Evolutionary conservation across 2,888 invertebrate species (phyloP).

Genomic region (Microdon myrmicae): DNA sequence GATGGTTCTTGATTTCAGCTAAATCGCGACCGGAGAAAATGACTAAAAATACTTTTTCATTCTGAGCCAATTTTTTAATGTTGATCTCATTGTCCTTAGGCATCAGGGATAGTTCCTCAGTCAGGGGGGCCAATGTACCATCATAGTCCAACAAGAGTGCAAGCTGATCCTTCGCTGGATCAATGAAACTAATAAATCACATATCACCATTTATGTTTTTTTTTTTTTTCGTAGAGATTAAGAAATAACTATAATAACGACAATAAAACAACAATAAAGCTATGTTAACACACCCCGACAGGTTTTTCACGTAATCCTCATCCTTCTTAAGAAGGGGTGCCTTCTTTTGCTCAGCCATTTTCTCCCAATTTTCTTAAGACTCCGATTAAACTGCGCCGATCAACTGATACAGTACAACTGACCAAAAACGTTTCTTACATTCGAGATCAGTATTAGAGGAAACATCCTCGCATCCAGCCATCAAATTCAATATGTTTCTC

Average conservation of each 20-base stretch:
- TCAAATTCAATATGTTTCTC: too few species aligned
- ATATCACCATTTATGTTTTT: neutral
- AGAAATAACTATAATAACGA: neutral
- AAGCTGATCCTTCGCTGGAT: conserved; percentile 73
- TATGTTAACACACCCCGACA: conserved; percentile 61
- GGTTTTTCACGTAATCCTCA: conserved; percentile 64
- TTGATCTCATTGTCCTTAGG: conserved; percentile 80
- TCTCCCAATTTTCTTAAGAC: conserved; percentile 27
- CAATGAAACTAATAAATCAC: conserved; percentile 65
- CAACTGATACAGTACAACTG: conserved; percentile 47
- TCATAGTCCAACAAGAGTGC: conserved; percentile 80
- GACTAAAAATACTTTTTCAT: conserved; percentile 77
- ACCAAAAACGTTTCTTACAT: conserved; percentile 33
- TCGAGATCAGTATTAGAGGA: conserved; percentile 35
- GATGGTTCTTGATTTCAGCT: conserved; percentile 79
- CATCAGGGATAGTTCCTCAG: conserved; percentile 72
- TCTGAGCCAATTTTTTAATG: conserved; percentile 74
- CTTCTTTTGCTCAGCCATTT: conserved; percentile 66
- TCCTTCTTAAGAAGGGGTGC: conserved; percentile 65
- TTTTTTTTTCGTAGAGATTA: conserved; percentile 6
- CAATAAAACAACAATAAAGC: neutral
- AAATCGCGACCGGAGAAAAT: conserved; percentile 79
- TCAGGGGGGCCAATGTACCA: conserved; percentile 80
- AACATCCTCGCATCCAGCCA: too few species aligned
- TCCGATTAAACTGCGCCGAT: conserved; percentile 41